phyloP scores from a whole-genome alignment of 2,888 invertebrate genomes.

The Pegoplata infirma region DNA sequence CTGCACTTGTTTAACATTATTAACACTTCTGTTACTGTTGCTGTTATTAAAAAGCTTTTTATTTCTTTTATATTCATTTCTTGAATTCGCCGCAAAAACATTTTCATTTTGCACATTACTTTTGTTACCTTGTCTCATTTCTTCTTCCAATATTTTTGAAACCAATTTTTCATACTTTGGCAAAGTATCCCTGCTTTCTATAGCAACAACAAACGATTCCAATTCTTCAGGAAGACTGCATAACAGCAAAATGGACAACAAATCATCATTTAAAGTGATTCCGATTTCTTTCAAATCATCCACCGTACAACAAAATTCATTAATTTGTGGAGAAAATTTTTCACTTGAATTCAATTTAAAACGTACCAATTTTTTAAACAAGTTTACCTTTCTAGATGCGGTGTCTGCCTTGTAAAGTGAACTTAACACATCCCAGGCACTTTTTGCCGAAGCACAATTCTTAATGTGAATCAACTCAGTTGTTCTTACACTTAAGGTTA shows the following conservation, averaged over 20 bases:
- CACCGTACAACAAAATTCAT: conserved; percentile 31
- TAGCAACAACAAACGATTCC: conserved; percentile 41
- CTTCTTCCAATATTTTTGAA: conserved; percentile 38
- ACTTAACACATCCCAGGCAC: conserved; percentile 11
- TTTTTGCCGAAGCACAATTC: conserved; percentile 24
- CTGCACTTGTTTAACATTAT: neutral
- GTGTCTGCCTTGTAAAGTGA: conserved; percentile 7
- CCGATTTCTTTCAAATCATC: too few species aligned
- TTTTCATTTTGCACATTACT: neutral
- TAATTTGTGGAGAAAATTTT: conserved; percentile 34
- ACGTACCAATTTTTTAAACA: conserved; percentile 38
- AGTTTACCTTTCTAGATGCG: conserved; percentile 42
- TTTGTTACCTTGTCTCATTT: neutral
- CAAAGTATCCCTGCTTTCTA: conserved; percentile 47
- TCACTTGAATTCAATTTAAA: conserved; percentile 31
- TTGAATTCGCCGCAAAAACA: conserved; percentile 3
- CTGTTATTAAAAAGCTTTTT: neutral
- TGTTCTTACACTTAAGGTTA: conserved; percentile 19
- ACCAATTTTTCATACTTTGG: conserved; percentile 33
- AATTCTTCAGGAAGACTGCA: conserved; percentile 42
- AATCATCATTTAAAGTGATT: conserved; percentile 31
- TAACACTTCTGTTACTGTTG: neutral
- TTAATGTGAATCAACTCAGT: conserved; percentile 27
- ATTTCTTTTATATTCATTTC: neutral
- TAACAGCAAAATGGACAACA: conserved; percentile 47